A percentile compares a stretch with the other conserved stretches of the same genome.
These are phyloP conservation scores for Aythya baeri DNA, from an alignment of 2,113 vertebrate species.

Conservation along the genomic window DNA sequence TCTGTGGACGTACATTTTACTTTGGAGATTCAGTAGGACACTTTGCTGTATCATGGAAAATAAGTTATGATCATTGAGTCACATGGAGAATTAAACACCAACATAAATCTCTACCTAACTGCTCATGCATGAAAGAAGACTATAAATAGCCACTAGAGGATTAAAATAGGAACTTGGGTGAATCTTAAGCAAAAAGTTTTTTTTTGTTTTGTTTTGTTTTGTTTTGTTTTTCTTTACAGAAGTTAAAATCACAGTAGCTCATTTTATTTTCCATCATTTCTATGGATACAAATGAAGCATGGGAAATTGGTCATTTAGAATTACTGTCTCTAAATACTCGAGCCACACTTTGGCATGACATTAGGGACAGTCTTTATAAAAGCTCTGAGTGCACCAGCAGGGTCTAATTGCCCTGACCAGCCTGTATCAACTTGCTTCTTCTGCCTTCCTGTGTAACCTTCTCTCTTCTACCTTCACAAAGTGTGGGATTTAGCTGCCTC, in stretches of 20 bases:
- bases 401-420: neutral
- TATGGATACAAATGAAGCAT: neutral
- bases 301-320: neutral
- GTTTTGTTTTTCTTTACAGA: neutral
- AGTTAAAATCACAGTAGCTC: neutral
- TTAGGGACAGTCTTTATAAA: neutral
- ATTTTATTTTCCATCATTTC: neutral
- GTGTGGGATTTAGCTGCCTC: neutral
- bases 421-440: neutral
- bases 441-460: neutral
- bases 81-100: neutral
- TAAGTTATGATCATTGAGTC: neutral
- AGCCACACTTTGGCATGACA: rapidly evolving
- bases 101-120: neutral
- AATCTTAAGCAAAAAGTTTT: neutral
- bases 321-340: neutral
- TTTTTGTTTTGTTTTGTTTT: neutral
- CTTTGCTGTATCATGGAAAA: neutral
- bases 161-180: neutral
- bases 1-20: neutral
- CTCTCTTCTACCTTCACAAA: neutral
- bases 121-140: neutral
- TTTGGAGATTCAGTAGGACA: neutral
- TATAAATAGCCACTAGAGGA: neutral
- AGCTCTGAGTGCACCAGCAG: neutral